A percentile compares a stretch with the other conserved stretches of the same genome.
These are phyloP conservation scores for Trachemys scripta DNA, from an alignment of 2,113 vertebrate genomes.

Conservation along the genomic window DNA sequence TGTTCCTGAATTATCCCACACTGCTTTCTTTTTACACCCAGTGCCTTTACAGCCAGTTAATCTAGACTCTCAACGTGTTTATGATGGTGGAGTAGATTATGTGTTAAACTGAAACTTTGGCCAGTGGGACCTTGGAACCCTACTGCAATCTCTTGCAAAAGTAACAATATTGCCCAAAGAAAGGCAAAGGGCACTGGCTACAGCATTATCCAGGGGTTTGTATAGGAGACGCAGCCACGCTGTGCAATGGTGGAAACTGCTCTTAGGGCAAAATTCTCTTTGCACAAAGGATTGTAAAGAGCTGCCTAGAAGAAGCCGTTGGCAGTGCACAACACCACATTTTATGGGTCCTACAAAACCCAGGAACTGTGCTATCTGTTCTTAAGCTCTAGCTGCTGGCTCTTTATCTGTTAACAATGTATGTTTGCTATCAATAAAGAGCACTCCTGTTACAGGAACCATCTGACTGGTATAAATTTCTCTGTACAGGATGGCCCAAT, in stretches of 20 bases:
- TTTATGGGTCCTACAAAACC: neutral
- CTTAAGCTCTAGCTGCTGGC: neutral
- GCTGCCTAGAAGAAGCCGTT: neutral
- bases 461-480: neutral
- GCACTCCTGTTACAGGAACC: neutral
- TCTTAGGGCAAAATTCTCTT: neutral
- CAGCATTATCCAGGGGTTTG: neutral
- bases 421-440: neutral
- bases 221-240: accelerated
- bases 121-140: slow-evolving; percentile 48
- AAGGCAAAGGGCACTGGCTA: slow-evolving; percentile 31
- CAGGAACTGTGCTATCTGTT: accelerated
- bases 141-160: neutral
- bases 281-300: neutral
- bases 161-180: neutral
- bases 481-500: neutral
- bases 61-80: neutral
- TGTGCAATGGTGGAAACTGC: neutral
- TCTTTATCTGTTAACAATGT: neutral
- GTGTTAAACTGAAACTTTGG: neutral
- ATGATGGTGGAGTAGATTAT: neutral
- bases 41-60: neutral
- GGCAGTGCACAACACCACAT: accelerated
- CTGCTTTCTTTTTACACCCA: neutral
- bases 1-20: neutral